phyloP scores from a whole-genome alignment of 2,888 invertebrate species.

The Cheilosia impressa region DNA sequence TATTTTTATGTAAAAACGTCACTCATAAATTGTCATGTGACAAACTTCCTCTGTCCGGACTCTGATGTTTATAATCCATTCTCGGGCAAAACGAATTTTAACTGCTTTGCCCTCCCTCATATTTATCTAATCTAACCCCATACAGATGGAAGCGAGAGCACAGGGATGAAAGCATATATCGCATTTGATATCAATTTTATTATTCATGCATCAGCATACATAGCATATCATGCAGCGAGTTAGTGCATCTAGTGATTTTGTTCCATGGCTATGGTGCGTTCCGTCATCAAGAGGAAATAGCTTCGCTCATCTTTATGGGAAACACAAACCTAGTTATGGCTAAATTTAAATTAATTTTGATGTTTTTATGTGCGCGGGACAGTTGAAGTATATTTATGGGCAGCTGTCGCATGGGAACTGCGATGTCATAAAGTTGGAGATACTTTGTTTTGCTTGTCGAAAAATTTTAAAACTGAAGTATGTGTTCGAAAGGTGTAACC shows the following conservation, averaged over 20 bases:
- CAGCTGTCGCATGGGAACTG: no score
- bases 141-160: not conserved
- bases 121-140: conserved; percentile 10
- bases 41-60: conserved; percentile 34
- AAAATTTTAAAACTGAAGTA: no score
- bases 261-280: not conserved
- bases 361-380: no score
- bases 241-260: conserved; percentile 17
- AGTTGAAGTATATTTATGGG: no score
- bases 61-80: conserved; percentile 24
- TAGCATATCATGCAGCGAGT: not conserved
- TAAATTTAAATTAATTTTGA: no score
- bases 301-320: not conserved
- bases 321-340: not conserved
- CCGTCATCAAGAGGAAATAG: not conserved
- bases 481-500: no score
- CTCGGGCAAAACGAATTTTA: not conserved
- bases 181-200: conserved; percentile 26
- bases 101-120: not conserved
- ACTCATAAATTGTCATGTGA: not conserved
- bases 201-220: conserved; percentile 18
- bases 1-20: not conserved
- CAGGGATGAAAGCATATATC: not conserved
- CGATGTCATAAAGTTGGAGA: no score
- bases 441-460: no score